Base-by-base conservation (phyloP, 1,140 invertebrate genomes). In the Anthonomus grandis region DNA sequence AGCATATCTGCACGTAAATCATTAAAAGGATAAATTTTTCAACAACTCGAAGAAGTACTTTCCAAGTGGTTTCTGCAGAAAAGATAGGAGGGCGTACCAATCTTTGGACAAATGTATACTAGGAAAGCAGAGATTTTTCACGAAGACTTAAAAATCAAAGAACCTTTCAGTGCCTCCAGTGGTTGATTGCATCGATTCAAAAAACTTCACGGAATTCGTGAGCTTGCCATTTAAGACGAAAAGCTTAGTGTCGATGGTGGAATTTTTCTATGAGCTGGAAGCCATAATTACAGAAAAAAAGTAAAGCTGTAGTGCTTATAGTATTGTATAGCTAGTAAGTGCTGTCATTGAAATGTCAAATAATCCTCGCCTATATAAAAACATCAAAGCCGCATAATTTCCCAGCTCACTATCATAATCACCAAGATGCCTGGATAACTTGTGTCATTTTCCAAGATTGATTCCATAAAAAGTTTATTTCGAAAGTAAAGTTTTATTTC, bases 41-140 rank as follows among this genome's bases (percentile, higher is more conserved):
- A 34, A 51, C 38, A 60, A 50, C 46, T 63, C 23, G 57, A 63
- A 47, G 60, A 63, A 42, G 57, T 39, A 31, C 46, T 63, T 57
- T 37, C 34, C 23, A 56, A 48, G 21, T 63, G 60, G 60, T 60
- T 63, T 44, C 31, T 60, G 37, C 57, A 63, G 34, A 63, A 60
- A 56, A 48, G 57, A 63, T 19, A 57, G 25, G 49, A 51, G 25
- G 60, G 51, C 6, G 39, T 59, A 21, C 57, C 51, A 39, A 49
- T 60, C 49, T 63, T 50, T 23, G 60, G n/a, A n/a, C n/a, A n/a
- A n/a, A n/a, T 60, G 57, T 58, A 42, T 47, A 17, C 23, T 34
- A 47, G 41, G 38, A 44, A 61, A 57, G 39, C 54, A 9, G 38
- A 55, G 37, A 44, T 39, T 31, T 60, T 60, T 45, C 42, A 61